Evolutionary conservation across 2,888 invertebrate species (phyloP), one percentile per base, ranked within the genome.

Genomic region (Nymphalis urticae): DNA sequence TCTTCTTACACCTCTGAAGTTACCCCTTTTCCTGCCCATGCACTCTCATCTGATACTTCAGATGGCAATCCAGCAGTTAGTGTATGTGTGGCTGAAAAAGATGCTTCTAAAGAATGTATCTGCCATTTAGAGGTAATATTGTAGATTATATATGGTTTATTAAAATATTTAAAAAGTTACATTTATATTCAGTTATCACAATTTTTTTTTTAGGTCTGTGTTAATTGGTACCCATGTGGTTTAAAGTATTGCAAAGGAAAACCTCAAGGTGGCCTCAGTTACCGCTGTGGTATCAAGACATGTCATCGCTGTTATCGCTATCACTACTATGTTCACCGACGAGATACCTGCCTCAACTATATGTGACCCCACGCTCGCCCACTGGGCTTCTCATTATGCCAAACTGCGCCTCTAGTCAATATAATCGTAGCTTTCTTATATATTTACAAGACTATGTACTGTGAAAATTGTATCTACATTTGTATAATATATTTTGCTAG

Each of bases 141-240:
- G 16, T 9, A 54, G 3, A 36, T 36, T 8, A 66, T 36, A 9
- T 3, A n/a, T 21, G 17, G 8, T 32, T 4, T 2, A 53, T 13
- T 24, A 53, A 42, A 42, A 42, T 42, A 13, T 50, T n/a, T 9
- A 50, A 7, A 6, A 2, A 19, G 17, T 32, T 6, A 32, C 27
- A 32, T 32, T 6, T 32, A n/a, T 19, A 3, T 50, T n/a, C 6
- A 50, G 50, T 9, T 51, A 19, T 54, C 13, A 27, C 17, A 50
- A 32, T 32, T 32, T 48, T 48, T 54, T n/a, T 27, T 65, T 58
- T 36, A 71, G 65, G 66, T 73, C 17, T 71, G 98, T 86, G 96
- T 98, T 64, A 97, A 97, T 65, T 98, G 98, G 98, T 98, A 98
- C 88, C 98, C 98, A 0, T 98, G 98, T 86, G 98, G 97, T 27